Evolutionary conservation across 2,888 invertebrate species (phyloP), one percentile per base, ranked within the genome.

Genomic region (Eupithecia abbreviata): DNA sequence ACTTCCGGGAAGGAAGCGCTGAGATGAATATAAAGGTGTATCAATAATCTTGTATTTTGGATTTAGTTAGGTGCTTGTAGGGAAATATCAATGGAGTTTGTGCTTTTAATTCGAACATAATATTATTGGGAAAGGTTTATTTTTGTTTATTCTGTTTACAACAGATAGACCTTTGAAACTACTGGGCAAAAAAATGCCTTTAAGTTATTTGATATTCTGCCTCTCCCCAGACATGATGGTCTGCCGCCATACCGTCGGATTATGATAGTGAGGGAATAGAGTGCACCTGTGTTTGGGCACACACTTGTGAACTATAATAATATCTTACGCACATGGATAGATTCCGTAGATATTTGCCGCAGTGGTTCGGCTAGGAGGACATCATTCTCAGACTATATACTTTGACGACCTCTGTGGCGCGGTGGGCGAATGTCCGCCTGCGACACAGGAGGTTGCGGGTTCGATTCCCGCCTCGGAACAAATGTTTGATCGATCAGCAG

Each of bases 1-100:
- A 71, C 71, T 71, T 45, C 55, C 66, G 45, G 72, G 18, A 13
- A 71, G 71, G 65, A 66, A 77, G 72, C 72, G 72, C 65, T 55
- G 65, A 15, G 62, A 58, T 43, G 71, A 62, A 62, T 68, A 62
- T 71, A 18, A 10, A 69, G 42, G 71, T 30, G n/a, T 43, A 5
- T 42, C 45, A 18, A 72, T 75, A 47, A 45, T n/a, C 15, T 45
- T 49, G 13, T 30, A 13, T 30, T 47, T 4, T 47, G 68, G 30
- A 47, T 69, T 58, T 69, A 47, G 45, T 68, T 45, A 68, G n/a
- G 47, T 69, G 4, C 42, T 45, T 45, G 45, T 15, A 41, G 30
- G 12, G 9, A 58, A 51, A 15, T 51, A 1, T 2, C 18, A 9
- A 58, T 18, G 2, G 58, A 58, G 18, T 58, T 18, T 10, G 3